phyloP scores from a whole-genome alignment of 2,888 invertebrate genomes.

The Thera britannica region DNA sequence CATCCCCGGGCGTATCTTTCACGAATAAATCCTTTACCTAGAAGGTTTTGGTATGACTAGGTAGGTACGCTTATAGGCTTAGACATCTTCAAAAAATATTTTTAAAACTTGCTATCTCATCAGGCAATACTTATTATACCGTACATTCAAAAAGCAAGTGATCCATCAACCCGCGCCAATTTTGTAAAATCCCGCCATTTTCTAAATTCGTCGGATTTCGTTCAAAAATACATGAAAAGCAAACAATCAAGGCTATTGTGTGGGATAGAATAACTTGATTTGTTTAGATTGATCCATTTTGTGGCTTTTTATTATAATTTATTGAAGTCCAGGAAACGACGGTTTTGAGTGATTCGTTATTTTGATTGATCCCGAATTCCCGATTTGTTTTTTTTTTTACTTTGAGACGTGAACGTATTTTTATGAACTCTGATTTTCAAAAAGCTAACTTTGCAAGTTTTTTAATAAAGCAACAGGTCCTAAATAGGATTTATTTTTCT shows the following conservation, averaged over 20 bases:
- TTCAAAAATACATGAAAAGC: conserved; percentile 59
- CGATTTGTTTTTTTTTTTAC: not conserved
- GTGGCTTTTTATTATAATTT: conserved; percentile 48
- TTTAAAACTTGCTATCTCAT: not conserved
- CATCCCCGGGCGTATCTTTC: too few relatives aligned
- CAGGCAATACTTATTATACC: not conserved
- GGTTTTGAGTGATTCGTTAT: conserved; percentile 38
- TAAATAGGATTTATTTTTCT: too few relatives aligned
- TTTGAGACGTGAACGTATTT: not conserved
- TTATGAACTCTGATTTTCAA: too few relatives aligned
- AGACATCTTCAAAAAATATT: not conserved
- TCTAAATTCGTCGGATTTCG: conserved; percentile 60
- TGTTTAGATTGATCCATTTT: conserved; percentile 76
- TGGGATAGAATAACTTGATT: conserved; percentile 57
- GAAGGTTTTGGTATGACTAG: not conserved
- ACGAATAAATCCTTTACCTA: too few relatives aligned
- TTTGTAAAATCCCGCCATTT: conserved; percentile 67
- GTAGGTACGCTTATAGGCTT: not conserved
- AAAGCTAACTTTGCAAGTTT: too few relatives aligned
- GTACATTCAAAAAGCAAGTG: conserved; percentile 37
- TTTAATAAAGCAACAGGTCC: too few relatives aligned
- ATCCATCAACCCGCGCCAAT: conserved; percentile 65
- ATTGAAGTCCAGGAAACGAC: conserved; percentile 59
- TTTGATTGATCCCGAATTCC: conserved; percentile 32
- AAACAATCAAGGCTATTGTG: conserved; percentile 73